phyloP scores from a whole-genome alignment of 2,888 invertebrate genomes.

The Eurois occulta region DNA sequence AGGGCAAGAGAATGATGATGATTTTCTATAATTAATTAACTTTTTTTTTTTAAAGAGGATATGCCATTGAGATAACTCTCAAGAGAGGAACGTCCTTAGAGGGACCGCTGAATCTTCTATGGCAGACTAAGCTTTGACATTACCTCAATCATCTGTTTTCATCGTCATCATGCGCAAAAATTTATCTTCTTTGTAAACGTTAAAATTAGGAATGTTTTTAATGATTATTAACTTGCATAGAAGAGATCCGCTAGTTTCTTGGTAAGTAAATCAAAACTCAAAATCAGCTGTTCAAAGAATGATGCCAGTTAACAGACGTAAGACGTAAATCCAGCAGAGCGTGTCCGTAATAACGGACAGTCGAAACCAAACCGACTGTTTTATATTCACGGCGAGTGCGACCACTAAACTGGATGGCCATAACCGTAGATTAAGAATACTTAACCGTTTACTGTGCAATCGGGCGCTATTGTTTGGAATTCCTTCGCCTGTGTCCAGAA shows the following conservation, averaged over 20 bases:
- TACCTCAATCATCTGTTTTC: background rate
- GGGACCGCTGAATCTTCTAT: background rate
- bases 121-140: background rate
- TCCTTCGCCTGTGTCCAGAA: slow-evolving; percentile 54
- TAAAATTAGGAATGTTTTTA: background rate
- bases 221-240: background rate
- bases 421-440: slow-evolving; percentile 70
- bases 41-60: too few relatives aligned
- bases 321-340: slow-evolving; percentile 61
- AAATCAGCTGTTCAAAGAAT: slow-evolving; percentile 52
- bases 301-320: slow-evolving; percentile 21
- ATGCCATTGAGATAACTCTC: background rate
- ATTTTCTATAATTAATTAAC: too few relatives aligned
- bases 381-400: slow-evolving; percentile 66
- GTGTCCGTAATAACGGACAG: slow-evolving; percentile 65
- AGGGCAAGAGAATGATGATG: too few relatives aligned
- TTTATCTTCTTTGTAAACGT: background rate
- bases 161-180: background rate
- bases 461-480: slow-evolving; percentile 60
- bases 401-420: slow-evolving; percentile 61
- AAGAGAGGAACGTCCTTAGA: background rate
- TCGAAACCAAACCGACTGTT: slow-evolving; percentile 61
- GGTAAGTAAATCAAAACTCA: slow-evolving; percentile 26
- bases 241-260: background rate
- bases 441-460: slow-evolving; percentile 64